phyloP scores from a whole-genome alignment of 1,140 invertebrate species.

The Matsumurasca onukii region DNA sequence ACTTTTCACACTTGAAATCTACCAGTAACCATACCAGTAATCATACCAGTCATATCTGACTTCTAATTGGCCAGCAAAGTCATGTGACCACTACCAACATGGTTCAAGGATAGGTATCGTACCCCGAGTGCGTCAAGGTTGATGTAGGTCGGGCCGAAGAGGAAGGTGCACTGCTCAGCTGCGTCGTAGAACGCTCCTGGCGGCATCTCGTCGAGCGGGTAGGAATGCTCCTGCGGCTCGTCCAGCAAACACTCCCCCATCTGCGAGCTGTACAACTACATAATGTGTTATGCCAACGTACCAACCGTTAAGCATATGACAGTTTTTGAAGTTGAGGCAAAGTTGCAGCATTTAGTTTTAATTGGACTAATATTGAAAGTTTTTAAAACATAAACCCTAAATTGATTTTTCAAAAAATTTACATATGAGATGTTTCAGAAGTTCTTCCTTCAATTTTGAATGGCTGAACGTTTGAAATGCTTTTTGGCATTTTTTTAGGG shows the following conservation, averaged over 20 bases:
- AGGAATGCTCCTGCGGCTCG: conserved; percentile 57
- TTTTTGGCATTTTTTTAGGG: no score
- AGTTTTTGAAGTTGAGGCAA: neutral
- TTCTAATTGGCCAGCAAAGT: no score
- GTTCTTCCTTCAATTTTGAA: no score
- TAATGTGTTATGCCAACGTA: no score
- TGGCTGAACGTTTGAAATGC: no score
- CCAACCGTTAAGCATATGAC: neutral
- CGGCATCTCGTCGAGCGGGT: conserved; percentile 56
- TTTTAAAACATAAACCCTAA: neutral
- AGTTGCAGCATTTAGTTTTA: neutral
- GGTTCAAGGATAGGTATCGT: no score
- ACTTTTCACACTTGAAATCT: no score
- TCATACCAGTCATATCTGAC: no score
- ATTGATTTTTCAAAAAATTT: no score
- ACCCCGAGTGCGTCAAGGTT: conserved; percentile 42
- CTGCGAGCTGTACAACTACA: conserved; percentile 54
- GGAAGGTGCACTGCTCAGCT: conserved; percentile 62
- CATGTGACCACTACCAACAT: no score
- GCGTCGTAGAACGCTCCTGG: conserved; percentile 69
- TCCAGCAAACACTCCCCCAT: conserved; percentile 66
- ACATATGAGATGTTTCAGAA: no score
- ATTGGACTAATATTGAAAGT: neutral
- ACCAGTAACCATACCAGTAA: no score
- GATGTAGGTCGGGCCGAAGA: conserved; percentile 32